Conservation (phyloP, 2,888 invertebrate genomes). For the Torymus aiolomorphi region DNA sequence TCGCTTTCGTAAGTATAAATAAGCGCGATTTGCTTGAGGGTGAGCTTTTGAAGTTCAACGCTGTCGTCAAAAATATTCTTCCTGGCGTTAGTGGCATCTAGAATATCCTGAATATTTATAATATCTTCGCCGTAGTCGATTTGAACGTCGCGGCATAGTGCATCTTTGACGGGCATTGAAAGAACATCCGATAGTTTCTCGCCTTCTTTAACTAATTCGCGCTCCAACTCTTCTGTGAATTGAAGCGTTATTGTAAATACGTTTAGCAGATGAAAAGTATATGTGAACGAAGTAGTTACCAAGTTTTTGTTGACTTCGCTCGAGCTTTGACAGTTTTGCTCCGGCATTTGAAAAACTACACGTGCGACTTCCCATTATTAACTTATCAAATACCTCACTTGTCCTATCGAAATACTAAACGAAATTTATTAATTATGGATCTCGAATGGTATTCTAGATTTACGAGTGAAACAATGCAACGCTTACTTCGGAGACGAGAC, state of each 20-base stretch:
- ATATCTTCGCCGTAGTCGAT: conserved; percentile 85
- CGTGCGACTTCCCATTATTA: conserved; percentile 80
- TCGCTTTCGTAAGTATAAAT: conserved; percentile 87
- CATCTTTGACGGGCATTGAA: conserved; percentile 87
- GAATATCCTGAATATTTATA: conserved; percentile 83
- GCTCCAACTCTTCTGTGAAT: conserved; percentile 81
- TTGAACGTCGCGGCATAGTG: conserved; percentile 83
- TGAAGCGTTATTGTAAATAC: neutral
- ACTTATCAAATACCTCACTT: conserved; percentile 82
- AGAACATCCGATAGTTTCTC: conserved; percentile 87
- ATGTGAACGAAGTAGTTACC: conserved; percentile 74
- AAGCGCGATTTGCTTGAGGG: conserved; percentile 86
- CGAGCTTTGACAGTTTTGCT: conserved; percentile 78
- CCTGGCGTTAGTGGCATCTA: conserved; percentile 83
- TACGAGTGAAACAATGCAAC: conserved; percentile 10
- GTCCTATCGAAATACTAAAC: conserved; percentile 81
- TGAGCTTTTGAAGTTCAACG: conserved; percentile 85
- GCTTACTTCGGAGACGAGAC: conserved; percentile 83
- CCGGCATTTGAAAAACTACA: conserved; percentile 79
- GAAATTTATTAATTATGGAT: conserved; percentile 9
- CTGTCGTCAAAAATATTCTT: conserved; percentile 85
- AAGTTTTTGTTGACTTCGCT: conserved; percentile 80
- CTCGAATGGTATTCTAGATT: neutral
- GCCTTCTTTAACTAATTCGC: conserved; percentile 84
- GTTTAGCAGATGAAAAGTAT: too few relatives aligned